Conservation (phyloP, 2,113 vertebrate species). For the Lates calcarifer region DNA sequence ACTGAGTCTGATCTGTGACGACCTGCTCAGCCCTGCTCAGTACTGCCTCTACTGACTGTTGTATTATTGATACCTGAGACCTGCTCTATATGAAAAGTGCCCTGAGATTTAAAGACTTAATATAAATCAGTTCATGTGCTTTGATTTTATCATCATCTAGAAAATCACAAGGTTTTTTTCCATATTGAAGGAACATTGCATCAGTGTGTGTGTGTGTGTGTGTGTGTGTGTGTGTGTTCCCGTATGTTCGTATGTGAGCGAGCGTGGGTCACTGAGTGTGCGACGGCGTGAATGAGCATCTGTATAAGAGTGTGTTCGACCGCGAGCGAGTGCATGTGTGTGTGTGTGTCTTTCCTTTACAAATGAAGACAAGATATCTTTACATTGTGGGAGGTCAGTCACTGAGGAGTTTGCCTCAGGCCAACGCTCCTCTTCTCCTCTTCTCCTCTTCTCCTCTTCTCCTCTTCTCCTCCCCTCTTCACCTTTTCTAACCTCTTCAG, state of each 20-base stretch:
- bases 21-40: too few relatives aligned
- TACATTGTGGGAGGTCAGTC: slow-evolving; percentile 24
- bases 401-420: slow-evolving; percentile 35
- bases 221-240: slow-evolving; percentile 7
- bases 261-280: slow-evolving; percentile 44
- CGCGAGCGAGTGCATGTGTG: slow-evolving; percentile 15
- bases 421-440: neutral
- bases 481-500: neutral
- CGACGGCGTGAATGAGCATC: slow-evolving; percentile 33
- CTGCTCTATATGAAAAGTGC: too few relatives aligned
- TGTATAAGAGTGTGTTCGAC: slow-evolving; percentile 49
- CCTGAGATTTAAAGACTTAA: too few relatives aligned
- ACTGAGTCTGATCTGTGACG: too few relatives aligned
- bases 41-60: too few relatives aligned
- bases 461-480: neutral
- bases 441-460: neutral
- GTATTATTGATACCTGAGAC: too few relatives aligned
- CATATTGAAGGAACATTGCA: too few relatives aligned
- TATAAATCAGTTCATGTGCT: too few relatives aligned
- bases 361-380: slow-evolving; percentile 37
- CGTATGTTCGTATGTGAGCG: slow-evolving; percentile 8
- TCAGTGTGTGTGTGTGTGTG: slow-evolving; percentile 1
- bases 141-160: too few relatives aligned
- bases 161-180: too few relatives aligned
- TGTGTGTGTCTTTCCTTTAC: slow-evolving; percentile 28